These are phyloP conservation scores for Latrodectus hesperus DNA, from an alignment of 2,888 invertebrate genomes.

Conservation along the genomic window DNA sequence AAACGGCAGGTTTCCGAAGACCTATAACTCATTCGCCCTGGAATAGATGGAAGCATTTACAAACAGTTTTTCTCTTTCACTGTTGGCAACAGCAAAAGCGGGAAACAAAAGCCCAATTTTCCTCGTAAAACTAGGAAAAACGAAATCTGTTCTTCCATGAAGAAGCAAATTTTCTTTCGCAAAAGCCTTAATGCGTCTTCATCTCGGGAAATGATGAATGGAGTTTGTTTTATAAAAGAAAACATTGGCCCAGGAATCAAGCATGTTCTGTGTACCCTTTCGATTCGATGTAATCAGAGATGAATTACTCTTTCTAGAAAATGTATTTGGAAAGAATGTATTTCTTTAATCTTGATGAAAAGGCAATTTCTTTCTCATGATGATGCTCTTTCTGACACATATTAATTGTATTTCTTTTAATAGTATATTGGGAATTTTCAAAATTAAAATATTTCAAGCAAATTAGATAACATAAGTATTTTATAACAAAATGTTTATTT, in stretches of 20 bases:
- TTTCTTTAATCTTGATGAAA: neutral
- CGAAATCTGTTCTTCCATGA: neutral
- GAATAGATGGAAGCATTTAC: slow-evolving; percentile 27
- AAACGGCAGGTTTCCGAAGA: neutral
- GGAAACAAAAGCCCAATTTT: slow-evolving; percentile 33
- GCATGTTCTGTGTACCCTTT: slow-evolving; percentile 3
- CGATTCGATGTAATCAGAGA: slow-evolving; percentile 17
- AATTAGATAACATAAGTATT: no score
- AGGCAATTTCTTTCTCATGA: neutral
- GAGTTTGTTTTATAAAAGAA: slow-evolving; percentile 6
- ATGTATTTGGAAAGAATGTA: neutral
- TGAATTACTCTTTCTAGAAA: neutral
- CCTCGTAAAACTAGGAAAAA: neutral
- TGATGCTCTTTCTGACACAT: neutral
- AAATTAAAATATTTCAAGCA: no score
- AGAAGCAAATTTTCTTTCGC: neutral
- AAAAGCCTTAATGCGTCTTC: slow-evolving; percentile 40
- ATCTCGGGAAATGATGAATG: slow-evolving; percentile 38
- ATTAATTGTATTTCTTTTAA: neutral
- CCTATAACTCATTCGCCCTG: slow-evolving; percentile 25
- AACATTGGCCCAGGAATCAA: slow-evolving; percentile 12
- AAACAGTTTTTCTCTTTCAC: neutral
- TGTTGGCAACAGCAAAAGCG: slow-evolving; percentile 1
- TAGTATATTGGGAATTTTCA: no score
- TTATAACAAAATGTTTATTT: no score